phyloP scores from a whole-genome alignment of 2,113 vertebrate species.

The Rhea americana region DNA sequence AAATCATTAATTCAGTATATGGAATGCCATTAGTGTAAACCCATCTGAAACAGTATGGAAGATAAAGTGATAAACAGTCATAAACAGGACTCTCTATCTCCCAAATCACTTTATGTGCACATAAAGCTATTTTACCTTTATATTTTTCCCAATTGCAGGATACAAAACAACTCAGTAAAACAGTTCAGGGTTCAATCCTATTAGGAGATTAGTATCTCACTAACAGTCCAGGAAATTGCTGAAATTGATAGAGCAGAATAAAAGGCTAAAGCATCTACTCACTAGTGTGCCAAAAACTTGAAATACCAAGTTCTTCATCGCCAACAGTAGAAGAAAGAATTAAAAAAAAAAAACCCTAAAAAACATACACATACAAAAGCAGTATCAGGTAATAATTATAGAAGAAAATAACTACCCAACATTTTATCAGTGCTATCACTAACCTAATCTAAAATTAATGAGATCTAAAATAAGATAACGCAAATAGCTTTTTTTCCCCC shows the following conservation, averaged over 20 bases:
- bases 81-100: not conserved
- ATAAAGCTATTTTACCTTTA: not conserved
- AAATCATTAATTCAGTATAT: not conserved
- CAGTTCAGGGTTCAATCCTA: not conserved
- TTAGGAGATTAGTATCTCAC: not conserved
- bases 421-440: not conserved
- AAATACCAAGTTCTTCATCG: not conserved
- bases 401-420: too few relatives aligned
- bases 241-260: not conserved
- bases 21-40: not conserved
- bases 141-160: not conserved
- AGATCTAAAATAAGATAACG: not conserved
- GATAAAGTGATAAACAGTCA: not conserved
- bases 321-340: not conserved
- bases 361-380: too few relatives aligned
- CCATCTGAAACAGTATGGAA: not conserved
- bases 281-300: not conserved
- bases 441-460: slow-evolving; percentile 32
- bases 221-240: not conserved
- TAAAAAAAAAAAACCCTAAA: not conserved
- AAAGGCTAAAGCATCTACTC: not conserved
- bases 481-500: not conserved
- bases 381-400: too few relatives aligned
- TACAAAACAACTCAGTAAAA: not conserved
- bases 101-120: not conserved